These are phyloP conservation scores for Odontocolon sp. DNA, from an alignment of 2,888 invertebrate genomes.

Conservation along the genomic window DNA sequence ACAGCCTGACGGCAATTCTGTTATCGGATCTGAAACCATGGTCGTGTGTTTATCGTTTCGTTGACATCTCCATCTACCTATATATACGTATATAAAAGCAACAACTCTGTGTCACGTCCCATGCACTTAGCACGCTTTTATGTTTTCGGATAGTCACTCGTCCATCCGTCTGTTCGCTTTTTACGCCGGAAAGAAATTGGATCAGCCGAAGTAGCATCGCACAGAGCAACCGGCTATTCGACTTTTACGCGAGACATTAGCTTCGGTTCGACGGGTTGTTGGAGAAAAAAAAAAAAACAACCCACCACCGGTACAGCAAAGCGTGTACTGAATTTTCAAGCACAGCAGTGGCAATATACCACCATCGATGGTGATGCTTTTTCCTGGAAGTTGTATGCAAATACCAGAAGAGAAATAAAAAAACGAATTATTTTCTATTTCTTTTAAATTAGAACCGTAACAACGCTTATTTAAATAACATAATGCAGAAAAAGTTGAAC, in stretches of 20 bases:
- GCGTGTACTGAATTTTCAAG: no score
- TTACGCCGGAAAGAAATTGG: slow-evolving; percentile 44
- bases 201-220: slow-evolving; percentile 34
- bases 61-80: not conserved
- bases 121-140: slow-evolving; percentile 31
- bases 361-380: not conserved
- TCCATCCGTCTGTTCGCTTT: slow-evolving; percentile 22
- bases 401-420: no score
- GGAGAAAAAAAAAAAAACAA: slow-evolving; percentile 24
- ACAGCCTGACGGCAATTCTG: not conserved
- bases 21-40: not conserved
- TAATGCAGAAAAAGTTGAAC: no score
- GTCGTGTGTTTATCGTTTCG: slow-evolving; percentile 3
- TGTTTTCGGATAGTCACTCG: slow-evolving; percentile 13
- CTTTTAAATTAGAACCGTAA: no score
- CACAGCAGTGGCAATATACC: not conserved
- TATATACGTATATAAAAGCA: slow-evolving; percentile 24
- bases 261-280: slow-evolving; percentile 39
- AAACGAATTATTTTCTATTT: no score
- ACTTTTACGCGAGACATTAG: slow-evolving; percentile 54
- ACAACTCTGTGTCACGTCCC: not conserved
- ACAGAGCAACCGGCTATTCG: slow-evolving; percentile 12
- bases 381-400: no score
- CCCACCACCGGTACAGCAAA: no score
- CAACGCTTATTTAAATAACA: no score